Base-by-base conservation (phyloP, 2,797 vertebrate genomes). In the Catamblyrhynchus diadema region DNA sequence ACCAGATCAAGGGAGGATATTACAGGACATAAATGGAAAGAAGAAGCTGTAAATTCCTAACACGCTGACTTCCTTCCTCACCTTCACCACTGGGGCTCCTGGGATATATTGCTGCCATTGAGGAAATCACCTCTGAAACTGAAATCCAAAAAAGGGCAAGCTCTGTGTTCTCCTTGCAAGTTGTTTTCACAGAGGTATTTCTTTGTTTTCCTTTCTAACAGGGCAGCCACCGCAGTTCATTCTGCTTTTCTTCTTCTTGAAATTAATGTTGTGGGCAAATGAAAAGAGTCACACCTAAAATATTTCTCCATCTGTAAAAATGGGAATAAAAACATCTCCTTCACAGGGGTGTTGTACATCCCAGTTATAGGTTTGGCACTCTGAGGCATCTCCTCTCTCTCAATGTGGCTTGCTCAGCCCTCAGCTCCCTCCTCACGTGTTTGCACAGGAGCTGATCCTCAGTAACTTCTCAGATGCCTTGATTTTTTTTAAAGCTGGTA, bases 261-360 rank as follows among this genome's bases (percentile, higher is more conserved):
- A 89, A 95, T 81, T 72, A 89, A 78, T 41, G 48, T 37, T 53
- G 44, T 74, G 67, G 95, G 48, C 48, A 93, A 96, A 93, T 80
- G 62, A 88, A 93, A 93, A 85, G 91, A 86, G 48, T 84, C 90
- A 89, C 62, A 83, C 81, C 61, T 92, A 28, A 82, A 91, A 70
- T 82, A 95, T 86, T 81, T 81, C 45, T 67, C 47, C n/a, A 51
- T 37, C 53, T 79, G 72, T 71, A 95, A 94, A 67, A 86, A 57
- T 19, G n/a, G 53, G 59, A 75, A 62, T 95, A 87, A 90, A 56
- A 65, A 27, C 11, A 13, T 51, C 74, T 79, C 66, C 37, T 51
- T 90, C 75, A 51, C 84, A 71, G 33, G 35, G 50, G 51, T 65
- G 71, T 23, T 83, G 61, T 91, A 37, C 65, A 54, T 86, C 77